These are phyloP conservation scores for Petrocephalus zakoni DNA, from an alignment of 2,113 vertebrate genomes.

Conservation along the genomic window DNA sequence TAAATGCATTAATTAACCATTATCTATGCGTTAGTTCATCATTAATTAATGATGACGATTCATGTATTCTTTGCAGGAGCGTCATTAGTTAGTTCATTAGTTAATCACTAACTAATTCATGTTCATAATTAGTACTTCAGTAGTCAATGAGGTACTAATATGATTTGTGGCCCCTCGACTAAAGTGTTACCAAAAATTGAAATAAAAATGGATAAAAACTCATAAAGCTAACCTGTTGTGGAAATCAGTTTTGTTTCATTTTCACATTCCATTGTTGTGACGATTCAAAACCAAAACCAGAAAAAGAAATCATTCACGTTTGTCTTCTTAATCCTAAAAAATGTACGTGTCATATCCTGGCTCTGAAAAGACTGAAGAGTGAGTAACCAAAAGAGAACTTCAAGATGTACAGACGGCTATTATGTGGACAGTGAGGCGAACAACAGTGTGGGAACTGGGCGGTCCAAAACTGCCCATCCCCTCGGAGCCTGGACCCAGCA, in stretches of 20 bases:
- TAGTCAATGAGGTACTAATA: no score
- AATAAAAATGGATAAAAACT: background rate
- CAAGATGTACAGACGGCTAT: background rate
- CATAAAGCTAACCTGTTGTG: background rate
- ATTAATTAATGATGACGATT: no score
- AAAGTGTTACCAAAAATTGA: no score
- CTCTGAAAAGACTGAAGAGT: background rate
- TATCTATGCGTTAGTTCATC: no score
- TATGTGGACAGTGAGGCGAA: background rate
- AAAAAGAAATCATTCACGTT: conserved; percentile 46
- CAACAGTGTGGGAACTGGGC: background rate
- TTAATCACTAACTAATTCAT: no score
- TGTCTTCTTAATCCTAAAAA: conserved; percentile 59
- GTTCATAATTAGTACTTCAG: no score
- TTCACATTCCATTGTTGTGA: background rate
- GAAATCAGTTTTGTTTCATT: no score
- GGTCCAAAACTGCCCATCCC: background rate
- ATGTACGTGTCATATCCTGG: conserved; percentile 28
- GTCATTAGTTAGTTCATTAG: no score
- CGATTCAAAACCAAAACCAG: background rate
- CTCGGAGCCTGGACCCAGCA: background rate
- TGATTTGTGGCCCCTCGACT: no score
- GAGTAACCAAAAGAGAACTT: conserved; percentile 32
- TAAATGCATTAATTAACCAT: no score
- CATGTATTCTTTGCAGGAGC: no score